Evolutionary conservation across 2,888 invertebrate genomes (phyloP).

Genomic region (Eilema sororculum): DNA sequence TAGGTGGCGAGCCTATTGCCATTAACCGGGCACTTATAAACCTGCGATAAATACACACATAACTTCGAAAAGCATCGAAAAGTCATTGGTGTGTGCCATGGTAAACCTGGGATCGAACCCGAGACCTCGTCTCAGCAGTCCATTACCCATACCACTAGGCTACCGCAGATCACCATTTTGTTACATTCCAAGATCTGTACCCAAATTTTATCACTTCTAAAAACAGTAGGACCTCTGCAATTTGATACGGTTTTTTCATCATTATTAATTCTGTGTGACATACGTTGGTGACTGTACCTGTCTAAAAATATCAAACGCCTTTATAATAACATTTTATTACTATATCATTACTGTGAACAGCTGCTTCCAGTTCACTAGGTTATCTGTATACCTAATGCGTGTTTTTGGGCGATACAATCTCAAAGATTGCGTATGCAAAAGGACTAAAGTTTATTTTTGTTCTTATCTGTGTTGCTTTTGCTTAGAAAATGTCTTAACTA

Average conservation of each 20-base stretch:
- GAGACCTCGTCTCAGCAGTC: too few species aligned
- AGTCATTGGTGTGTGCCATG: too few species aligned
- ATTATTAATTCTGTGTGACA: not conserved
- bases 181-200: too few species aligned
- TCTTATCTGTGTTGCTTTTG: slow-evolving; percentile 24
- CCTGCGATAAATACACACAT: too few species aligned
- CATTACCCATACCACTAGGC: too few species aligned
- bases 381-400: slow-evolving; percentile 19
- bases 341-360: slow-evolving; percentile 1
- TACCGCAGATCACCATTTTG: too few species aligned
- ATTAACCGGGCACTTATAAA: too few species aligned
- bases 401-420: slow-evolving; percentile 40
- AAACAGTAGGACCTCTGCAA: not conserved
- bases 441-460: slow-evolving; percentile 27
- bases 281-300: not conserved
- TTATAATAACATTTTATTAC: not conserved
- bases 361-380: slow-evolving; percentile 23
- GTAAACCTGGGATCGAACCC: too few species aligned
- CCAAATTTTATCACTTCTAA: too few species aligned
- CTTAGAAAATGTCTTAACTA: slow-evolving; percentile 6
- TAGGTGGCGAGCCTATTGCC: too few species aligned
- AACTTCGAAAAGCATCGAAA: too few species aligned
- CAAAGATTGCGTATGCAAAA: slow-evolving; percentile 21
- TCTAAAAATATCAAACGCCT: not conserved
- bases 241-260: not conserved